phyloP scores from a whole-genome alignment of 2,888 invertebrate genomes.

The Anarsia innoxiella region DNA sequence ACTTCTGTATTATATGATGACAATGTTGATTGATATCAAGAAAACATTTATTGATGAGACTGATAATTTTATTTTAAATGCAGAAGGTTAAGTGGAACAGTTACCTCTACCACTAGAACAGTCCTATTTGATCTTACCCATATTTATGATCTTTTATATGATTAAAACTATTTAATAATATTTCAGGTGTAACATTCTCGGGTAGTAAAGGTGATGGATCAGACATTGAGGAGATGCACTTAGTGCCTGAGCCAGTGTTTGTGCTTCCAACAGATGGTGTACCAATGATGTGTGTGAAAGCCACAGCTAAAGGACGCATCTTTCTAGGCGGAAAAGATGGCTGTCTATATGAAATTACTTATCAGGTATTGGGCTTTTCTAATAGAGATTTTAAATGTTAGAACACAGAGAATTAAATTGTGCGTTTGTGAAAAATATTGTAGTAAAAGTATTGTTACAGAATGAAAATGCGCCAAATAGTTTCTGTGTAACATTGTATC shows the following conservation, averaged over 20 bases:
- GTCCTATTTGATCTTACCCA: neutral
- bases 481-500: too few relatives aligned
- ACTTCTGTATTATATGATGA: too few relatives aligned
- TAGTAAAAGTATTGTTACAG: neutral
- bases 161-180: too few relatives aligned
- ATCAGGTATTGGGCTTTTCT: constrained; percentile 79
- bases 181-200: constrained; percentile 73
- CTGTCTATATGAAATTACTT: constrained; percentile 94
- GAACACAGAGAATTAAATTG: too few relatives aligned
- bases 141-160: neutral
- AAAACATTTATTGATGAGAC: too few relatives aligned
- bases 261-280: constrained; percentile 92
- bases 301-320: constrained; percentile 89
- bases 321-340: constrained; percentile 97
- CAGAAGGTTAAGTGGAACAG: too few relatives aligned
- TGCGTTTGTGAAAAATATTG: too few relatives aligned
- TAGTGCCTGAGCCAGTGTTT: constrained; percentile 96
- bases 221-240: constrained; percentile 85
- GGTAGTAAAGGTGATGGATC: constrained; percentile 62
- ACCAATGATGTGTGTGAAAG: constrained; percentile 86
- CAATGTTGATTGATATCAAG: too few relatives aligned
- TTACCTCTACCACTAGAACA: too few relatives aligned
- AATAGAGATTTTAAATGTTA: neutral
- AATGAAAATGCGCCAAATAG: too few relatives aligned
- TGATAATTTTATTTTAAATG: too few relatives aligned